These are phyloP conservation scores for Prunella himalayana DNA, from an alignment of 2,113 vertebrate species.

Conservation along the genomic window DNA sequence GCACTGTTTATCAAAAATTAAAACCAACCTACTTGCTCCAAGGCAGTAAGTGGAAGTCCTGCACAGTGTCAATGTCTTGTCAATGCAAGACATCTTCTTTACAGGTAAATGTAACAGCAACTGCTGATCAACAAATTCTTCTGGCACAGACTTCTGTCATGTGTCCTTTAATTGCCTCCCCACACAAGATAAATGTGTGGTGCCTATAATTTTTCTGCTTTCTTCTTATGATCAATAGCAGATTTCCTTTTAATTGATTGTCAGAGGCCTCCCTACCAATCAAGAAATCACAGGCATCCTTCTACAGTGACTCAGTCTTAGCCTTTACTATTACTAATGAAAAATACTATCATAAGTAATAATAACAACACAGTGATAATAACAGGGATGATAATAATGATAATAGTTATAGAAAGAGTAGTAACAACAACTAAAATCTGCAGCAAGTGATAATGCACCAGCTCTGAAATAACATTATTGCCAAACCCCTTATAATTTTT, in stretches of 20 bases:
- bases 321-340: not conserved
- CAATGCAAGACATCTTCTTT: not conserved
- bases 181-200: not conserved
- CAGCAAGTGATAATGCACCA: not conserved
- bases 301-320: not conserved
- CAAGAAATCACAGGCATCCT: not conserved
- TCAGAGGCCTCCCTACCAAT: not conserved
- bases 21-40: not conserved
- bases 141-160: not conserved
- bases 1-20: not conserved
- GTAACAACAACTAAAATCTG: not conserved
- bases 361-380: not conserved
- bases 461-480: not conserved
- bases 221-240: not conserved
- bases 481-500: rapidly evolving
- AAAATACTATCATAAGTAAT: not conserved
- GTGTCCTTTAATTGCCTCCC: not conserved
- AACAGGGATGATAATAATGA: not conserved
- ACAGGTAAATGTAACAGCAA: not conserved
- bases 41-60: not conserved
- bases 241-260: not conserved
- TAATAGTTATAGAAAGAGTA: not conserved
- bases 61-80: not conserved
- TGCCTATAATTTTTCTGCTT: not conserved
- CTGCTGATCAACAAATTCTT: not conserved